These are phyloP conservation scores for Dryobates pubescens DNA, from an alignment of 2,797 vertebrate genomes.

Conservation along the genomic window DNA sequence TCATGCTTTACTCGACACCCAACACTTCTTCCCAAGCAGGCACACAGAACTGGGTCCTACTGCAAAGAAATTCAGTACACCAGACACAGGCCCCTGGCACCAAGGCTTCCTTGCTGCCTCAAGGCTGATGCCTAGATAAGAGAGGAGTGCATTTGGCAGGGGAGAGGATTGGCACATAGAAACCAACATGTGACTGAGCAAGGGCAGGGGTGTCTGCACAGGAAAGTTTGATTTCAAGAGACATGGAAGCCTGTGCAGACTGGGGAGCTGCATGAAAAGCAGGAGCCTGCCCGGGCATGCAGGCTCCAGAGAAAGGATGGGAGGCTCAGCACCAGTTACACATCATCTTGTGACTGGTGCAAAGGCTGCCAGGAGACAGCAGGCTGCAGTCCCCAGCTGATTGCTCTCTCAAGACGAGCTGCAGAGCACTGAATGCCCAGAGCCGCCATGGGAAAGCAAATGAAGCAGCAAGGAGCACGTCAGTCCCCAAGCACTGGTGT, in stretches of 20 bases:
- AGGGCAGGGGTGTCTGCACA: neutral
- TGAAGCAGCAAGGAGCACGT: neutral
- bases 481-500: neutral
- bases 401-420: neutral
- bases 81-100: neutral
- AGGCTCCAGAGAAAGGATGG: neutral
- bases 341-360: neutral
- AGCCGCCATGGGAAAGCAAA: neutral
- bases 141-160: neutral
- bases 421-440: neutral
- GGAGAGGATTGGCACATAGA: neutral
- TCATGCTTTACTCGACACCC: neutral
- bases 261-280: constrained; percentile 18
- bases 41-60: neutral
- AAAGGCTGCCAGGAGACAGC: neutral
- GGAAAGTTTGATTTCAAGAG: neutral
- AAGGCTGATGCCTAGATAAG: neutral
- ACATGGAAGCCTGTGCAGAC: neutral
- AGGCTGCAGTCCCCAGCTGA: neutral
- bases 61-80: neutral
- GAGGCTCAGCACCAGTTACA: neutral
- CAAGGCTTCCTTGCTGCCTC: neutral
- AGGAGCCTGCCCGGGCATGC: neutral
- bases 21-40: neutral
- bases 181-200: neutral